Percentiles rank a stretch among this genome's conserved stretches.
Conservation (phyloP, 2,113 vertebrate genomes). For the Chrysochloris asiatica region DNA sequence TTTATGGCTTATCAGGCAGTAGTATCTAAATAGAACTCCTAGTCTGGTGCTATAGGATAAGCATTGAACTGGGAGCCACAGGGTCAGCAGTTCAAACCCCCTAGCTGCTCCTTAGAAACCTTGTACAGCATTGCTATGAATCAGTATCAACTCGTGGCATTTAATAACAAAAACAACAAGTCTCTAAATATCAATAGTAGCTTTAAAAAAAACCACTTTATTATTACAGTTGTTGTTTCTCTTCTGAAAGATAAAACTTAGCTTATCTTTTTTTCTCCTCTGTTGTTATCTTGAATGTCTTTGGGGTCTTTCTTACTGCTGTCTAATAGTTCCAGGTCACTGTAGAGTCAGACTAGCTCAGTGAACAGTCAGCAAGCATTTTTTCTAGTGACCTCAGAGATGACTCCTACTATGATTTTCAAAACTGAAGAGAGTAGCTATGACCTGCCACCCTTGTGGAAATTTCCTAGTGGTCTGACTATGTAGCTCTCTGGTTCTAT, state of each 20-base stretch:
- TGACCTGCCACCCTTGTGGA: neutral
- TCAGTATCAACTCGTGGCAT: too few species aligned
- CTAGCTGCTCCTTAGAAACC: too few species aligned
- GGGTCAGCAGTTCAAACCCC: too few species aligned
- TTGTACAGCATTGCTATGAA: too few species aligned
- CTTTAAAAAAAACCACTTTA: neutral
- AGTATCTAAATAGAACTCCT: too few species aligned
- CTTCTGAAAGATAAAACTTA: neutral
- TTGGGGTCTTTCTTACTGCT: neutral
- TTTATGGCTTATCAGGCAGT: neutral
- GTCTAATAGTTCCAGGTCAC: neutral
- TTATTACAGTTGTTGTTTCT: neutral
- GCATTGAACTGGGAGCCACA: too few species aligned
- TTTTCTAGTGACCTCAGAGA: neutral
- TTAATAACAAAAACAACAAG: too few species aligned
- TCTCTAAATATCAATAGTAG: neutral
- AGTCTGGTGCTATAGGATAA: too few species aligned
- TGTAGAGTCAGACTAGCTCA: neutral
- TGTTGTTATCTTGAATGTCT: neutral
- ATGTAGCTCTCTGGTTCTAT: neutral
- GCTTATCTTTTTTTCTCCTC: neutral
- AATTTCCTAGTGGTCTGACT: neutral
- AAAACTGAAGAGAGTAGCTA: neutral
- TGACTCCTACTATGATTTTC: neutral
- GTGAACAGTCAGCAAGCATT: neutral